Base-by-base conservation (phyloP, 2,113 vertebrate genomes). In the Cyphomyrus discorhynchus region DNA sequence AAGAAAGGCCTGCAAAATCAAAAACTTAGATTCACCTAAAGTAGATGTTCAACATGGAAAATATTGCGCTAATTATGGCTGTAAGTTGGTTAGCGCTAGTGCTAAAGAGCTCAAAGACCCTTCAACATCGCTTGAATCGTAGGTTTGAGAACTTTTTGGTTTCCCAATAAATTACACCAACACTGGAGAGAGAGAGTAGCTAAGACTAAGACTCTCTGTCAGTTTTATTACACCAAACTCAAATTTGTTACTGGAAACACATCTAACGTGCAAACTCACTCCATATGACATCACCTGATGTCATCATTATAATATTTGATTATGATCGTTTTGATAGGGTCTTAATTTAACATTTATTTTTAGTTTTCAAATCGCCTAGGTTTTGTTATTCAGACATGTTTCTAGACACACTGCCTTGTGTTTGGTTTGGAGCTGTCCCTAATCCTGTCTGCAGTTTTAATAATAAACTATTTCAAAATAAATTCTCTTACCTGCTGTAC, bases 1-100 rank as follows among this genome's bases (percentile, higher is more conserved):
- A 89, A 92, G 91, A 70, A 50, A 49, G 82, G 47, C 85, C 46
- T 53, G 39, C 45, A 87, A 62, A 52, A 35, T 53, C 27, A 56
- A 31, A 27, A 70, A 13, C 62, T 27, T 31, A 31, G 11, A 70
- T 13, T 31, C 62, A 62, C 24, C 50, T 52, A 52, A 62, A 62
- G 56, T 62, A 62, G 56, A n/a, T 62, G 24, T 9, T 62, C 62
- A 31, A 31, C 10, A 5, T 70, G 62, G n/a, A 66, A 66, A 66
- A 27, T 66, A 27, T 27, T 11, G 11, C 11, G 58, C 58, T 66
- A 27, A 66, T 66, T 66, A 27, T 27, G n/a, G 58, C n/a, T 66
- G 58, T 10, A 27, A 27, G n/a, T 66, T 66, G 58, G 58, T 66
- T 27, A 66, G 24, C n/a, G 3, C 9, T 27, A 27, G n/a, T 66